A percentile compares a stretch with the other conserved stretches of the same genome.
phyloP scores from a whole-genome alignment of 2,113 vertebrate species.

The Dipodomys stephensi region DNA sequence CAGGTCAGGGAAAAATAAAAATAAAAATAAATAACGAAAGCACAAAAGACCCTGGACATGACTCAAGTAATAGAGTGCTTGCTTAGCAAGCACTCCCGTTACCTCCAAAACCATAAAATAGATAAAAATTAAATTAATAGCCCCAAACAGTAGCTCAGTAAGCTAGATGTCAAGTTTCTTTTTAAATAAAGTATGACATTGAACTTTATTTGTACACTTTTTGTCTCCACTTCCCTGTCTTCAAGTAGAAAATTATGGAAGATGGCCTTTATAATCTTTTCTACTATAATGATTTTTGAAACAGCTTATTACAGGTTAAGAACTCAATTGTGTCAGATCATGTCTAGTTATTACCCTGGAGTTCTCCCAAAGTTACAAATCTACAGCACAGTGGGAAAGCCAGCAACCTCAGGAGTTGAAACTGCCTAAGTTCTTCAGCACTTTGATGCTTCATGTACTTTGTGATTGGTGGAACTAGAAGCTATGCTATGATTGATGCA shows the following conservation, averaged over 20 bases:
- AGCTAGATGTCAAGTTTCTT: neutral
- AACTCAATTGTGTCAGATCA: neutral
- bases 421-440: neutral
- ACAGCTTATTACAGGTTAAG: neutral
- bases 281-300: neutral
- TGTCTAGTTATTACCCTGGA: neutral
- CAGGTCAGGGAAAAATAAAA: no score
- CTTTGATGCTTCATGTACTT: neutral
- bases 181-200: neutral
- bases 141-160: neutral
- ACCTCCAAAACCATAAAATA: no score
- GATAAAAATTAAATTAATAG: no score
- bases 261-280: neutral
- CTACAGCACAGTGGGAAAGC: neutral
- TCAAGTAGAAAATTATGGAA: neutral
- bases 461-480: no score
- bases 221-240: neutral
- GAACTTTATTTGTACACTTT: slow-evolving; percentile 6
- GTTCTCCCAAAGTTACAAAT: neutral
- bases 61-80: no score
- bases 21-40: no score
- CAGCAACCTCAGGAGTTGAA: neutral
- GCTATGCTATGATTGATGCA: no score
- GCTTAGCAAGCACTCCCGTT: no score
- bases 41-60: no score